These are phyloP conservation scores for Siniperca undulata DNA, from an alignment of 2,797 vertebrate genomes.

Conservation along the genomic window DNA sequence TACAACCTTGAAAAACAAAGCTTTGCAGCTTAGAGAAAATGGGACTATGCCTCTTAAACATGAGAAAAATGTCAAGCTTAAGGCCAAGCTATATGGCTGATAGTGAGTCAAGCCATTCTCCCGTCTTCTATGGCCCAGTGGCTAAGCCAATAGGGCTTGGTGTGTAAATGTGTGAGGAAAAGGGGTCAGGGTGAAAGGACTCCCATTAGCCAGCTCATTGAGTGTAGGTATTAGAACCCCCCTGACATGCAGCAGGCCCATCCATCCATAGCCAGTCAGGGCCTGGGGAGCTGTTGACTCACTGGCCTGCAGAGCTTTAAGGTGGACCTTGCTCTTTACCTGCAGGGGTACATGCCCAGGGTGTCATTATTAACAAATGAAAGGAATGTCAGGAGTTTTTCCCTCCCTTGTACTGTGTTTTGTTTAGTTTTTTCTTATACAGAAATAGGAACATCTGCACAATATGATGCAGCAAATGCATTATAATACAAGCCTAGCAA, in stretches of 20 bases:
- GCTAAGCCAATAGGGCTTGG: slow-evolving; percentile 68
- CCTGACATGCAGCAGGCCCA: slow-evolving; percentile 69
- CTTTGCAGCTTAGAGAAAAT: slow-evolving; percentile 62
- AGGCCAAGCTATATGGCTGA: slow-evolving; percentile 46
- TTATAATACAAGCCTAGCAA: neutral
- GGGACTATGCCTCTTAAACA: slow-evolving; percentile 54
- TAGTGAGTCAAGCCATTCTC: slow-evolving; percentile 45
- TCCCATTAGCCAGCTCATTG: slow-evolving; percentile 83
- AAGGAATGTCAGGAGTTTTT: slow-evolving; percentile 1
- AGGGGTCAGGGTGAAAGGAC: slow-evolving; percentile 78
- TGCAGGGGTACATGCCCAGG: slow-evolving; percentile 19
- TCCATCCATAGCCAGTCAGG: slow-evolving; percentile 74
- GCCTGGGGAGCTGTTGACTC: slow-evolving; percentile 71
- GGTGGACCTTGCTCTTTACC: slow-evolving; percentile 57
- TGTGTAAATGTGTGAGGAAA: slow-evolving; percentile 78
- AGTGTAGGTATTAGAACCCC: slow-evolving; percentile 76
- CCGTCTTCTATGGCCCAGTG: slow-evolving; percentile 54
- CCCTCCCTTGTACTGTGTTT: neutral
- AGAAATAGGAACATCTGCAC: neutral
- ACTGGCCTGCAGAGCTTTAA: slow-evolving; percentile 61
- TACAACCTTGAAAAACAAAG: slow-evolving; percentile 59
- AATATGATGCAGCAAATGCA: neutral
- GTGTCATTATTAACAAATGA: slow-evolving; percentile 31
- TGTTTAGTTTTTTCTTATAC: neutral
- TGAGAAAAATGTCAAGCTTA: slow-evolving; percentile 68